Conservation (phyloP, 2,797 vertebrate genomes). For the Anomalospiza imberbis region DNA sequence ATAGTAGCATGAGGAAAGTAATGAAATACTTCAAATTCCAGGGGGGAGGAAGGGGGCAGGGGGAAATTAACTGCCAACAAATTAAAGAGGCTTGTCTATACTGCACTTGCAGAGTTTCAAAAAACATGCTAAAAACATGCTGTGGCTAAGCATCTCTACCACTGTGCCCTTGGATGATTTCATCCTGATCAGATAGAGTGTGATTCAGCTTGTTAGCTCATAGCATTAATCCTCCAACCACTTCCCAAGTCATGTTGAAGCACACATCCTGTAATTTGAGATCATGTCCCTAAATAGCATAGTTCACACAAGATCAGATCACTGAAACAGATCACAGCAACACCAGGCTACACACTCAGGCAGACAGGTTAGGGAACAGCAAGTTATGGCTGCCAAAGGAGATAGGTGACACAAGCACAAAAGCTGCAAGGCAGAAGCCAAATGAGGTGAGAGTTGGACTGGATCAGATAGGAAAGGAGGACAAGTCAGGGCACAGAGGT, state of each 20-base stretch:
- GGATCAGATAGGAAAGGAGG: constrained; percentile 9
- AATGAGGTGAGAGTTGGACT: neutral
- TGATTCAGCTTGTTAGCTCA: constrained; percentile 35
- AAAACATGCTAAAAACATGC: constrained; percentile 35
- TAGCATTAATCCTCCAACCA: neutral
- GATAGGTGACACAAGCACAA: neutral
- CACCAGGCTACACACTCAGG: constrained; percentile 7
- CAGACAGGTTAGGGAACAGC: constrained; percentile 2
- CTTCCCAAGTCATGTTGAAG: neutral
- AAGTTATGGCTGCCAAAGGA: constrained; percentile 3
- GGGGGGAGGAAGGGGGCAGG: neutral
- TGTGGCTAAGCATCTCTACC: constrained; percentile 8
- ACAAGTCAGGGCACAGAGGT: neutral
- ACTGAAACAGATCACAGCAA: neutral
- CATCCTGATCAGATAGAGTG: constrained; percentile 3
- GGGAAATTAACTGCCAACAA: neutral
- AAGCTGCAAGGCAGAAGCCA: constrained; percentile 21
- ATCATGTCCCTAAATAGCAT: neutral
- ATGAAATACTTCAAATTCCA: constrained; percentile 17
- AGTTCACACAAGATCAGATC: neutral
- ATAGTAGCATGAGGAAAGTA: neutral
- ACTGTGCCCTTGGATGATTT: neutral
- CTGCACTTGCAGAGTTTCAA: neutral
- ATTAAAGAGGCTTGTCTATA: neutral
- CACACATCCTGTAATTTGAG: neutral